These are phyloP conservation scores for Chrosomus eos DNA, from an alignment of 2,797 vertebrate genomes.

Conservation along the genomic window DNA sequence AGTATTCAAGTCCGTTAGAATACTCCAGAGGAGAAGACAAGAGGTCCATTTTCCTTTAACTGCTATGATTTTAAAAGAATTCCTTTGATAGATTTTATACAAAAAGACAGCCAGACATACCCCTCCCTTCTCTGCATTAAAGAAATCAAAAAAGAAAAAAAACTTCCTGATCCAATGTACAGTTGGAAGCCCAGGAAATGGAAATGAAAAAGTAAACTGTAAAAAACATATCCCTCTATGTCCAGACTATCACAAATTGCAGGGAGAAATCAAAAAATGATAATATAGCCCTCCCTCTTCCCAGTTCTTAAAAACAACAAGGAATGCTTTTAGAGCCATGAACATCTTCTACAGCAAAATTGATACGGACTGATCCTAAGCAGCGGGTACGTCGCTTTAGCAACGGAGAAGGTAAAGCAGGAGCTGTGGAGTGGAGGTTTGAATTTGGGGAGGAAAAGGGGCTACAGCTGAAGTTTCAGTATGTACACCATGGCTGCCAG, in stretches of 20 bases:
- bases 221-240: slow-evolving; percentile 58
- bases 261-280: slow-evolving; percentile 34
- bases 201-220: slow-evolving; percentile 48
- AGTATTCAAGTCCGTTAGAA: slow-evolving; percentile 83
- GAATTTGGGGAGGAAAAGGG: slow-evolving; percentile 64
- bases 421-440: slow-evolving; percentile 70
- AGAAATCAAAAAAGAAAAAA: slow-evolving; percentile 48
- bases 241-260: slow-evolving; percentile 68
- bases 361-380: slow-evolving; percentile 83
- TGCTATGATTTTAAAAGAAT: slow-evolving; percentile 87
- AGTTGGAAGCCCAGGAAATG: slow-evolving; percentile 63
- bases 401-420: slow-evolving; percentile 44
- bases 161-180: slow-evolving; percentile 62
- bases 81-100: slow-evolving; percentile 76
- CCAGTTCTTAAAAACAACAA: slow-evolving; percentile 80
- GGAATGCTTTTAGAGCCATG: slow-evolving; percentile 90
- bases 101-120: slow-evolving; percentile 72
- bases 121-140: slow-evolving; percentile 61
- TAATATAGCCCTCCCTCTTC: slow-evolving; percentile 64
- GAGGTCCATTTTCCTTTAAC: slow-evolving; percentile 80
- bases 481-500: slow-evolving; percentile 90
- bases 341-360: slow-evolving; percentile 77
- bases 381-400: slow-evolving; percentile 74
- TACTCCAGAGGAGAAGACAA: slow-evolving; percentile 86
- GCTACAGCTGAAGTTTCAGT: slow-evolving; percentile 87